Percentiles rank a stretch among this genome's conserved stretches.
Conservation (phyloP, 2,888 invertebrate genomes). For the Odontocolon sp. region DNA sequence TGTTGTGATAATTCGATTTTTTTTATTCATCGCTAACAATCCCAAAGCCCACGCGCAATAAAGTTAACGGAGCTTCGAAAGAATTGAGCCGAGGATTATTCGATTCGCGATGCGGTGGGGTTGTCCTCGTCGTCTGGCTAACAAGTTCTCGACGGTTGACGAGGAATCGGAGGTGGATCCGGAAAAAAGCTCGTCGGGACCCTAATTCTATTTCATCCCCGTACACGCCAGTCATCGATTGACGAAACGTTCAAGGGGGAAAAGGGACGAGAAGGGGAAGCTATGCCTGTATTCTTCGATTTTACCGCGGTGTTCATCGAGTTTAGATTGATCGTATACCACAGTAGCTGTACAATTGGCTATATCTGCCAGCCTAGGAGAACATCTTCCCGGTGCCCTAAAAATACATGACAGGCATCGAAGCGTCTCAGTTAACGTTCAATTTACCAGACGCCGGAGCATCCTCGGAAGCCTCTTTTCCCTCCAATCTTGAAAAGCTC, state of each 20-base stretch:
- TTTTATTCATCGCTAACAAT: not conserved
- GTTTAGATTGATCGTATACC: too few relatives aligned
- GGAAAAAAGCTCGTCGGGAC: not conserved
- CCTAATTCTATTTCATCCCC: slow-evolving; percentile 11
- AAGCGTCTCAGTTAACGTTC: not conserved
- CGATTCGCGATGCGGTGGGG: not conserved
- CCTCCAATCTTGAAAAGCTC: slow-evolving; percentile 13
- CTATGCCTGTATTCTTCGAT: not conserved
- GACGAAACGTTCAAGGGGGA: not conserved
- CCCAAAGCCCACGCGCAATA: not conserved
- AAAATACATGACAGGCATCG: not conserved
- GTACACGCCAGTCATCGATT: not conserved
- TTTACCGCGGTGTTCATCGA: too few relatives aligned
- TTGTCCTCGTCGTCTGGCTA: not conserved
- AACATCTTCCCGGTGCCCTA: too few relatives aligned
- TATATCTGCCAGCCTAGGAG: too few relatives aligned
- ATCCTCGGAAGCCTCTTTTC: not conserved
- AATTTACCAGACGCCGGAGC: slow-evolving; percentile 1
- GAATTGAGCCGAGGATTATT: not conserved
- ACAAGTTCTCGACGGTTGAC: not conserved
- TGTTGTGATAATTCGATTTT: not conserved
- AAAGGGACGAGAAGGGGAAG: not conserved
- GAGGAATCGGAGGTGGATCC: not conserved
- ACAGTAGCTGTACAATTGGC: too few relatives aligned
- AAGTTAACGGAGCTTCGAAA: not conserved